Evolutionary conservation across 1,140 invertebrate species (phyloP), one percentile per base, ranked within the genome.

Genomic region (Eumeta japonica): DNA sequence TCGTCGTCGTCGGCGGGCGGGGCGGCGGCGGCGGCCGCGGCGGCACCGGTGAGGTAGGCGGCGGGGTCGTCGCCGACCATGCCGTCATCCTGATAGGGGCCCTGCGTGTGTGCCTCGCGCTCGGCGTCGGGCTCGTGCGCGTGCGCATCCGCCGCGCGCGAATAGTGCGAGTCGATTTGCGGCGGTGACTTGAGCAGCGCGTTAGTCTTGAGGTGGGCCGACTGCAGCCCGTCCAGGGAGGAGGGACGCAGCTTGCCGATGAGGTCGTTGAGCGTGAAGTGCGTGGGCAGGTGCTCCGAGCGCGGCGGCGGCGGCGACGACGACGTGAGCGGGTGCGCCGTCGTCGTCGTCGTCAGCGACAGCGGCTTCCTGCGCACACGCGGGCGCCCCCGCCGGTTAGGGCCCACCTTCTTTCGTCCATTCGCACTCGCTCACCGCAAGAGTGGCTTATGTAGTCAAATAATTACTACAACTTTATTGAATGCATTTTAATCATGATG

Each of bases 31-130:
- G 62, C 55, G 16, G 55, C 58, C 27, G 41, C 49, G 28, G 55
- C 58, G 40, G 58, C 62, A 30, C 66, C 50, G 18, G 45, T 53
- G 44, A 70, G 45, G 37, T 67, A 73, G 17, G 72, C 73, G 16
- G 68, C 58, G 13, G 77, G 76, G 52, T 78, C 73, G 52, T 79
- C 78, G 19, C 74, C 77, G 46, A 65, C 62, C 70, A 79, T 76
- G 28, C 66, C 62, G 39, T 77, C 68, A 28, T 68, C 70, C 42
- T 74, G 76, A 41, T 80, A 80, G 11, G 78, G 78, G 14, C 78
- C 78, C 45, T 78, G 68, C 12, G 78, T 79, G 19, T 52, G 52
- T 28, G 70, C 67, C 43, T 75, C 72, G 39, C 75, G 72, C 41
- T 67, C 62, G 29, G 53, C 60, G 37, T 73, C 67, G 14, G 55